A percentile compares a stretch with the other conserved stretches of the same genome.
phyloP scores from a whole-genome alignment of 2,888 invertebrate species.

The Heptascelio sp. region DNA sequence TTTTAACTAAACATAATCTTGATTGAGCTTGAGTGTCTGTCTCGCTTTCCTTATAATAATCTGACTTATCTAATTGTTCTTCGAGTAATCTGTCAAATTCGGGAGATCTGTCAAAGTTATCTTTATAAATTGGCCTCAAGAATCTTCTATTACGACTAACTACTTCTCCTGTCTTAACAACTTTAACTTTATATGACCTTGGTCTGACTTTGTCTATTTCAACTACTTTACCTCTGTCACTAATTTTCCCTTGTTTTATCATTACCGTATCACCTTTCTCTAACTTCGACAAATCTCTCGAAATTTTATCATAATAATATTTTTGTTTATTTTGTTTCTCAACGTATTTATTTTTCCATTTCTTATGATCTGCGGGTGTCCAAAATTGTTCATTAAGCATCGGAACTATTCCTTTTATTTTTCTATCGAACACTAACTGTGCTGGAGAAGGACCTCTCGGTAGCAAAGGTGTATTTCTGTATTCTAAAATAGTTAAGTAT shows the following conservation, averaged over 20 bases:
- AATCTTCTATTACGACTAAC: conserved; percentile 10
- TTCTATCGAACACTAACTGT: not conserved
- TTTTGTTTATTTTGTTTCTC: not conserved
- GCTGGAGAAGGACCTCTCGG: not conserved
- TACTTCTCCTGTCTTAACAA: not conserved
- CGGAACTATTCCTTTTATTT: not conserved
- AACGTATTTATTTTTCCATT: not conserved
- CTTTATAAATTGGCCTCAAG: not conserved
- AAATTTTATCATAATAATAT: not conserved
- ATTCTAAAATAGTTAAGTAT: conserved; percentile 67
- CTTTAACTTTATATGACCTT: not conserved
- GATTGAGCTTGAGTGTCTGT: not conserved
- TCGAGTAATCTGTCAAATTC: conserved; percentile 1
- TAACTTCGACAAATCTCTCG: not conserved
- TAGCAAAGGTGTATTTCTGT: conserved; percentile 70
- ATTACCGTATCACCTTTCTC: not conserved
- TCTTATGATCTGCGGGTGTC: not conserved
- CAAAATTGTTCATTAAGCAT: not conserved
- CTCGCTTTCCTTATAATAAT: not conserved
- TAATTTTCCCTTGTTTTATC: not conserved
- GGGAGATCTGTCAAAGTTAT: conserved; percentile 3
- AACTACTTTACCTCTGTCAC: not conserved
- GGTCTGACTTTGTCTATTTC: not conserved
- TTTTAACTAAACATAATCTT: not conserved
- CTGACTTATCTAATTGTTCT: not conserved